Evolutionary conservation across 2,797 vertebrate genomes (phyloP), one percentile per base, ranked within the genome.

Genomic region (Silurus aristotelis): DNA sequence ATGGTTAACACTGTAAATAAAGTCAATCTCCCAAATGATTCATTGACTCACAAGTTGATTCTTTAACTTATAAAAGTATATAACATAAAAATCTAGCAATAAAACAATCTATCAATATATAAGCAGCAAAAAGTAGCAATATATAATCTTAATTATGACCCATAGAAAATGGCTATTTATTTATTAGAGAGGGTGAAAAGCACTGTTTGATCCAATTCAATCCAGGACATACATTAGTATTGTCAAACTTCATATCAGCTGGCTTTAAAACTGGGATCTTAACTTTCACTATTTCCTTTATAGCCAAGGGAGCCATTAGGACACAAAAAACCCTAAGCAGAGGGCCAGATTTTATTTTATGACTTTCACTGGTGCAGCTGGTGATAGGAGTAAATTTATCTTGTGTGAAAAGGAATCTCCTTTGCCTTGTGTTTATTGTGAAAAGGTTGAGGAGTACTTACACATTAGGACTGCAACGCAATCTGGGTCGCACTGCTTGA

Each of bases 391-490:
- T 31, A 71, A 68, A 63, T 82, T 85, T 86, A 60, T 86, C 80
- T 87, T 86, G 72, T 75, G 77, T 83, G 71, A 76, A 86, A 83
- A 70, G 80, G 82, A 83, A 88, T 88, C 88, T 89, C 84, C 83
- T 89, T 86, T 86, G 82, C 87, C 72, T 61, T 80, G 85, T 85
- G 72, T 85, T 89, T 88, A 88, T 67, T 79, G 84, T 87, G 84
- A 83, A 86, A 82, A 85, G 52, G 60, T 80, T 80, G 52, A 84
- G 46, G 71, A 85, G 76, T 86, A 86, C 88, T 90, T 90, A 89
- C 84, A 87, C 87, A 88, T 86, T 87, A 87, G 85, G 78, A 82
- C 80, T 55, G 80, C 86, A 70, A 84, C 46, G 83, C 84, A 87
- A 89, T 89, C 87, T 90, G 81, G 84, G 86, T 85, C 70, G 70